phyloP scores from a whole-genome alignment of 2,888 invertebrate genomes.

The Eristalis arbustorum region DNA sequence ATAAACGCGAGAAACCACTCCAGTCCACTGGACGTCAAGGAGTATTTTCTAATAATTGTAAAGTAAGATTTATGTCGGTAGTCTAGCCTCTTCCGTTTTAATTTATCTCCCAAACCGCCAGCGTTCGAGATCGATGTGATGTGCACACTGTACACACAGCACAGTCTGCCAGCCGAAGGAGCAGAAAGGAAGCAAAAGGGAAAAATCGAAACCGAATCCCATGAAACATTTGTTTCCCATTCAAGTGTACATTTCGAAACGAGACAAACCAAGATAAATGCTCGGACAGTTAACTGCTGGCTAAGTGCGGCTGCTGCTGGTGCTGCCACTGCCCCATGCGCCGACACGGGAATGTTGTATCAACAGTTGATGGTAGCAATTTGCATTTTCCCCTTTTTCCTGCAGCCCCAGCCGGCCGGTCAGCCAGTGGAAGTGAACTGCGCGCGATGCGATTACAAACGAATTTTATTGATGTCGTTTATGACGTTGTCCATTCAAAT shows the following conservation, averaged over 20 bases:
- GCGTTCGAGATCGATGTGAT: slow-evolving; percentile 26
- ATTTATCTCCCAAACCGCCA: slow-evolving; percentile 13
- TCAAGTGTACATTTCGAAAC: slow-evolving; percentile 51
- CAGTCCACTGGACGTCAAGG: slow-evolving; percentile 16
- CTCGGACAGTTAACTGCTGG: slow-evolving; percentile 48
- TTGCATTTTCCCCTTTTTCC: slow-evolving; percentile 49
- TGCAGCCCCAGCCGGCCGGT: neutral
- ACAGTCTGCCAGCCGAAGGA: neutral
- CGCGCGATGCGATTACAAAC: slow-evolving; percentile 32
- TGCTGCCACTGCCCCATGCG: neutral
- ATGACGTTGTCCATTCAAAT: slow-evolving; percentile 64
- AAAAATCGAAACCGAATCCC: neutral
- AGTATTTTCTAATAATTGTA: slow-evolving; percentile 30
- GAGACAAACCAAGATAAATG: slow-evolving; percentile 58
- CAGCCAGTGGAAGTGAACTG: too few species aligned
- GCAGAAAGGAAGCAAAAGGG: slow-evolving; percentile 4
- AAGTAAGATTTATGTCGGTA: slow-evolving; percentile 51
- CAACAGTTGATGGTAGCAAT: slow-evolving; percentile 20
- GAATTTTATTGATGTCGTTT: slow-evolving; percentile 70
- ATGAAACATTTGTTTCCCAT: slow-evolving; percentile 50
- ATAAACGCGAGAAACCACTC: neutral
- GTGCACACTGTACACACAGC: neutral
- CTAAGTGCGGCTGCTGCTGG: slow-evolving; percentile 39
- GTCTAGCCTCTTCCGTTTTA: slow-evolving; percentile 57
- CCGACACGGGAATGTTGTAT: neutral